These are phyloP conservation scores for Erannis defoliaria DNA, from an alignment of 2,888 invertebrate genomes.

Conservation along the genomic window DNA sequence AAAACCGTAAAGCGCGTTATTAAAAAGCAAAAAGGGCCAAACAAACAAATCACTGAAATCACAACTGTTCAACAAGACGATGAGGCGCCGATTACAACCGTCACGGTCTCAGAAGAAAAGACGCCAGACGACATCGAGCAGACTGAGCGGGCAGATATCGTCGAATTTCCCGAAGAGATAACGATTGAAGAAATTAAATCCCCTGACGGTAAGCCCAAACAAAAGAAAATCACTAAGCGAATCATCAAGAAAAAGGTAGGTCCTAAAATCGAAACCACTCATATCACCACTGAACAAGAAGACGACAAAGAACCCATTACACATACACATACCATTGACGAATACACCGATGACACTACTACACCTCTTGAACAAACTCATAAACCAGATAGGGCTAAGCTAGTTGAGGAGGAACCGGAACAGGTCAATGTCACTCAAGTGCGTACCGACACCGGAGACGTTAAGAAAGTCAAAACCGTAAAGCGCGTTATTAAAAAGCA, in stretches of 20 bases:
- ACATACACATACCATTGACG: conserved; percentile 51
- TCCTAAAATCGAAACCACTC: conserved; percentile 63
- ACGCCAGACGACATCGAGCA: conserved; percentile 51
- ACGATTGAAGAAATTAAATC: conserved; percentile 52
- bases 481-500: conserved; percentile 56
- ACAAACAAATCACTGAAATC: conserved; percentile 74
- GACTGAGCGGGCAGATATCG: conserved; percentile 30
- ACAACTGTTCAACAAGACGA: conserved; percentile 74
- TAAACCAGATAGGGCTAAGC: conserved; percentile 37
- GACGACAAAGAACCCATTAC: conserved; percentile 52
- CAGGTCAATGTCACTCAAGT: conserved; percentile 51
- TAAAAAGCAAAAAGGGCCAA: conserved; percentile 21
- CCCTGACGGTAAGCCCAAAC: conserved; percentile 58
- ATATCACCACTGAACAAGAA: conserved; percentile 53
- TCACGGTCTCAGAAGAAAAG: conserved; percentile 60
- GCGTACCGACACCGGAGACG: conserved; percentile 45
- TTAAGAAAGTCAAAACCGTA: conserved; percentile 46
- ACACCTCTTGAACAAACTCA: conserved; percentile 39
- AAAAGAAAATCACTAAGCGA: conserved; percentile 63
- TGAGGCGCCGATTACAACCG: conserved; percentile 62
- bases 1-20: conserved; percentile 27
- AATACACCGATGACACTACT: conserved; percentile 47
- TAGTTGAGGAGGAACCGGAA: conserved; percentile 50
- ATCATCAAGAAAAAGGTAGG: conserved; percentile 60
- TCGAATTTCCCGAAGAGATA: conserved; percentile 65